phyloP scores from a whole-genome alignment of 2,797 vertebrate genomes.

The Moxostoma hubbsi region DNA sequence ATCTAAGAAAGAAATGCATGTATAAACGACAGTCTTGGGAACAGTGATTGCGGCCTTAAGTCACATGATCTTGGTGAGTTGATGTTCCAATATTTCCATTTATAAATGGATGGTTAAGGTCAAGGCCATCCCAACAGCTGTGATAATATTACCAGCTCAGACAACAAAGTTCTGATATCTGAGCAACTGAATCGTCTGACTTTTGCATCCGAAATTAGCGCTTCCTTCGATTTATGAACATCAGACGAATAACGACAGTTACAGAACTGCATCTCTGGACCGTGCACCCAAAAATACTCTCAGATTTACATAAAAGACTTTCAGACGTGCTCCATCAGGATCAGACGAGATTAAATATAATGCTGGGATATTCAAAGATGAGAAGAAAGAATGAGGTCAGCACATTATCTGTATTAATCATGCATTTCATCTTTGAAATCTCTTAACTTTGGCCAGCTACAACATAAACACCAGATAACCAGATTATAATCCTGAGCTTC shows the following conservation, averaged over 20 bases:
- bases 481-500: no score
- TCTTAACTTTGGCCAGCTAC: not conserved
- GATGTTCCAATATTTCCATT: not conserved
- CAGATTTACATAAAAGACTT: not conserved
- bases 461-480: not conserved
- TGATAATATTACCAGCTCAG: not conserved
- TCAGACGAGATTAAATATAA: not conserved
- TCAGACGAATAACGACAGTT: no score
- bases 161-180: not conserved
- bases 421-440: no score
- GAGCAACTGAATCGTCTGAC: not conserved
- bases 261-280: not conserved
- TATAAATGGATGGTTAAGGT: not conserved
- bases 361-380: not conserved
- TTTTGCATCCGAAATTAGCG: not conserved
- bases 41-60: not conserved
- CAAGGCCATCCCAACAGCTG: not conserved
- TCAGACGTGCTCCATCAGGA: not conserved
- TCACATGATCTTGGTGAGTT: not conserved
- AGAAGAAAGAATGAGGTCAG: not conserved
- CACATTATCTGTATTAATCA: slow-evolving; percentile 12
- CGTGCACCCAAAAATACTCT: not conserved
- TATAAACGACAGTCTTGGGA: no score
- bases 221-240: no score
- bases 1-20: no score